Evolutionary conservation across 2,888 invertebrate genomes (phyloP).

Genomic region (Chelonus formosanus): DNA sequence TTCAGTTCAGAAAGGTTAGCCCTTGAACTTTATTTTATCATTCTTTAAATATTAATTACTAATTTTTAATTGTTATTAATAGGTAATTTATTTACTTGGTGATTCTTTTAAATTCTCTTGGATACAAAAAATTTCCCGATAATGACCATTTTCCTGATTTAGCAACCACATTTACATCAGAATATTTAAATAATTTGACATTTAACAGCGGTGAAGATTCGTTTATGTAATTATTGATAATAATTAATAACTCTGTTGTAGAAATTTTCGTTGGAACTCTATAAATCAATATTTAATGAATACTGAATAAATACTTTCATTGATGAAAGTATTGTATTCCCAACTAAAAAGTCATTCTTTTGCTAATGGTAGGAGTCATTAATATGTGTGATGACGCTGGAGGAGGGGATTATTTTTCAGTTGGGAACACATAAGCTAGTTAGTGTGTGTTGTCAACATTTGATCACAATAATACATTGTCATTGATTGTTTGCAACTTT

Average conservation of each 20-base stretch:
- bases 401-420: too few species aligned
- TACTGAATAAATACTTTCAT: too few species aligned
- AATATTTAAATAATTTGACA: conserved; percentile 45
- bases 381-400: too few species aligned
- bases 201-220: conserved; percentile 45
- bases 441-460: too few species aligned
- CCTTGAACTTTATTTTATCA: not conserved
- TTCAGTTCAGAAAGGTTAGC: not conserved
- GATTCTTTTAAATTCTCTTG: conserved; percentile 47
- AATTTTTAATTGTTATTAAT: too few species aligned
- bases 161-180: conserved; percentile 50
- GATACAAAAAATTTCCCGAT: conserved; percentile 50
- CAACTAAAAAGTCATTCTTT: too few species aligned
- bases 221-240: conserved; percentile 42
- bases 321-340: too few species aligned
- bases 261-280: conserved; percentile 49
- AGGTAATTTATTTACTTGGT: conserved; percentile 40
- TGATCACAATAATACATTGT: too few species aligned
- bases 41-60: too few species aligned
- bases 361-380: too few species aligned
- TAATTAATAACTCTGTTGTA: conserved; percentile 49
- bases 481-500: too few species aligned
- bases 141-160: conserved; percentile 50
- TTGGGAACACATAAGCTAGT: too few species aligned
- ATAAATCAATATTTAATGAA: not conserved